Percentiles rank a stretch among this genome's conserved stretches.
Evolutionary conservation across 2,797 vertebrate species (phyloP).

Genomic region (Sitta carolinensis): DNA sequence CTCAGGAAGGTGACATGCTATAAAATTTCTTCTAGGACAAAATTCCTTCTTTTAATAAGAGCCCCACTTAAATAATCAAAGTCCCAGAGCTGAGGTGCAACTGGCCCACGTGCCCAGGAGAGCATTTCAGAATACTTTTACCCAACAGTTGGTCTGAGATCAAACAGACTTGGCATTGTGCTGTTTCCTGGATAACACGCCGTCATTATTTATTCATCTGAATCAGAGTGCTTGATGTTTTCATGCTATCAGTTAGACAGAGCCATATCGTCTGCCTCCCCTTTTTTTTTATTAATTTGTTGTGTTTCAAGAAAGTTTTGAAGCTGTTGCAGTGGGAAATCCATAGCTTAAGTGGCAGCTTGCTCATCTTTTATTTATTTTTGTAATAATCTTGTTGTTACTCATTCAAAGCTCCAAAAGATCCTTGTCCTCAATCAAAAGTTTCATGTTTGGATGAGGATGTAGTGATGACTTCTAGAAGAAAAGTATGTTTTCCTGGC

Average conservation of each 20-base stretch:
- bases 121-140: conserved; percentile 48
- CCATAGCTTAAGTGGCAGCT: conserved; percentile 34
- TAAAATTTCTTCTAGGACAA: background rate
- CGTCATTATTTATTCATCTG: conserved; percentile 66
- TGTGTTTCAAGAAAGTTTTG: conserved; percentile 50
- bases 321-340: conserved; percentile 44
- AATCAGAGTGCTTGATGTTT: conserved; percentile 63
- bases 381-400: background rate
- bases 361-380: conserved; percentile 60
- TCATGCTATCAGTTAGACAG: conserved; percentile 36
- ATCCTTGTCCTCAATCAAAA: background rate
- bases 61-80: conserved; percentile 20
- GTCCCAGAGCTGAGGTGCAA: background rate
- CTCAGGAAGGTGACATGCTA: background rate
- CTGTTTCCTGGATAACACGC: conserved; percentile 64
- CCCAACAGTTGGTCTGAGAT: conserved; percentile 60
- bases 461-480: background rate
- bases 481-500: background rate
- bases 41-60: conserved; percentile 33
- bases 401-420: background rate
- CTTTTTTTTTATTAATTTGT: background rate
- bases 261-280: conserved; percentile 34
- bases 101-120: conserved; percentile 6
- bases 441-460: background rate
- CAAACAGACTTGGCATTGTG: conserved; percentile 53